Conservation (phyloP, 1,140 invertebrate species). For the Eumaeus atala region DNA sequence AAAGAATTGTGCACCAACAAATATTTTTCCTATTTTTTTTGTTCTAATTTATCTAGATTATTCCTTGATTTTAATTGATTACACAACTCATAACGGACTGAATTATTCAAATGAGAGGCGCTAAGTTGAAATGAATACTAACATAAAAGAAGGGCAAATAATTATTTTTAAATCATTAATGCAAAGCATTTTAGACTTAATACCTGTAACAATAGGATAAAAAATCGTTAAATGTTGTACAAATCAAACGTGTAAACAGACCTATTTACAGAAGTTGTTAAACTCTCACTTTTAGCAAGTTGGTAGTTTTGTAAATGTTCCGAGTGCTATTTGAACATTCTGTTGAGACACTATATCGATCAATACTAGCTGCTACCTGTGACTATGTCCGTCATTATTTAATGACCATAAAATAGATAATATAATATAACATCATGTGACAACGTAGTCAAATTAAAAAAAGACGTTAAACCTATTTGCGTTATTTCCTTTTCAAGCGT, state of each 20-base stretch:
- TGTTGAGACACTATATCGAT: slow-evolving; percentile 1
- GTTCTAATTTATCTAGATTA: no score
- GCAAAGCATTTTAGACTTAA: background rate
- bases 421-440: no score
- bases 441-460: no score
- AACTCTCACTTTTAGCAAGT: slow-evolving; percentile 7
- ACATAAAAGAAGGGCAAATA: background rate
- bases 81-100: background rate
- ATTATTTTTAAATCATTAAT: background rate
- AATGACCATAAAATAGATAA: no score
- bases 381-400: no score
- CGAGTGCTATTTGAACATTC: slow-evolving; percentile 5
- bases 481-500: no score
- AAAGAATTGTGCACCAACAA: background rate
- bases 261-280: slow-evolving; percentile 12
- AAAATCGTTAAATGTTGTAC: background rate
- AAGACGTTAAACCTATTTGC: no score
- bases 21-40: no score
- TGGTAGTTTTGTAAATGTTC: slow-evolving; percentile 7
- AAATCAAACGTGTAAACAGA: slow-evolving; percentile 16
- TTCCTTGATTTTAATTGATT: no score
- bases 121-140: background rate
- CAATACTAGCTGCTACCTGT: no score
- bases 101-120: background rate
- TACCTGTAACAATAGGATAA: background rate